Percentiles rank a stretch among this genome's conserved stretches.
Evolutionary conservation across 2,797 vertebrate genomes (phyloP).

Genomic region (Nothura maculosa): DNA sequence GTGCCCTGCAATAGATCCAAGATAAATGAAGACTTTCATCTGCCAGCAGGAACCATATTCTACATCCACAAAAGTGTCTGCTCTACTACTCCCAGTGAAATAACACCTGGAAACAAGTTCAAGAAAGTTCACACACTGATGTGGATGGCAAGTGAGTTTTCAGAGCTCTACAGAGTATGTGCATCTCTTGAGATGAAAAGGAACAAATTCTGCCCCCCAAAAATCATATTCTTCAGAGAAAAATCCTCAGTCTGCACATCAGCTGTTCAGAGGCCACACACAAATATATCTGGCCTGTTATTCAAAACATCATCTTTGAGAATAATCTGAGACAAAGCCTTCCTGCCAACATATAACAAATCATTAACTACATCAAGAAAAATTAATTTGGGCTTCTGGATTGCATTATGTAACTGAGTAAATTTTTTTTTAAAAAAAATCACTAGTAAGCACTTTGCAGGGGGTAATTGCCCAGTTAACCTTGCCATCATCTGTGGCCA

Average conservation of each 20-base stretch:
- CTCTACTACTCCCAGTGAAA: background rate
- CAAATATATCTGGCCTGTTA: background rate
- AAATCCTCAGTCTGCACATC: background rate
- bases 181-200: background rate
- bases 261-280: background rate
- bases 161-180: background rate
- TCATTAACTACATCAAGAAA: background rate
- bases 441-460: background rate
- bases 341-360: background rate
- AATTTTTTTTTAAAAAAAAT: background rate
- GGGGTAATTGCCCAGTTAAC: background rate
- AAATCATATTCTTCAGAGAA: background rate
- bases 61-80: background rate
- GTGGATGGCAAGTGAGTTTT: background rate
- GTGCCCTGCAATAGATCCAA: fast-evolving
- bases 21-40: background rate
- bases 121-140: background rate
- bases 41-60: background rate
- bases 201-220: background rate
- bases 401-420: background rate
- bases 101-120: fast-evolving
- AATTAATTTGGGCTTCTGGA: background rate
- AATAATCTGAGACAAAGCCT: background rate
- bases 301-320: background rate
- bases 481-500: background rate